phyloP scores from a whole-genome alignment of 2,113 vertebrate genomes.

The Ifrita kowaldi region DNA sequence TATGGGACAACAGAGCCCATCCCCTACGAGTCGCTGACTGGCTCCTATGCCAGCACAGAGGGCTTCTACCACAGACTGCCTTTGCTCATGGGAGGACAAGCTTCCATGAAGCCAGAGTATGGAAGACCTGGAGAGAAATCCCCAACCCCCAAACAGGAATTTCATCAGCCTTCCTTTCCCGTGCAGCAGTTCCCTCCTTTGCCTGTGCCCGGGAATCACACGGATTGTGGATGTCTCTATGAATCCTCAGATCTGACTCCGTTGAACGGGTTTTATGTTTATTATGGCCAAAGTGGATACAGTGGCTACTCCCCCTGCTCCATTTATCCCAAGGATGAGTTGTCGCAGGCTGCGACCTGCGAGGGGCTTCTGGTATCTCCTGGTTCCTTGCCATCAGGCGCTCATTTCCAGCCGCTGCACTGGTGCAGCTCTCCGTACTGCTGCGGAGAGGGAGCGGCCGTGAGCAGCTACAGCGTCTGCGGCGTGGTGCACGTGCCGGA shows the following conservation, averaged over 20 bases:
- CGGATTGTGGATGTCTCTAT: conserved; percentile 72
- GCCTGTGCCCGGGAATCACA: conserved; percentile 77
- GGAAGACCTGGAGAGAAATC: conserved; percentile 81
- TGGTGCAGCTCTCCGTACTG: conserved; percentile 87
- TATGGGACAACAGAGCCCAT: not conserved
- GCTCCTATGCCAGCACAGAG: conserved; percentile 81
- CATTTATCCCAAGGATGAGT: conserved; percentile 77
- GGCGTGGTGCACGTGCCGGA: conserved; percentile 80
- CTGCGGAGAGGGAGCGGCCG: conserved; percentile 81
- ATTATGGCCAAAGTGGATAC: conserved; percentile 76
- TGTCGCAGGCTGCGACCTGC: conserved; percentile 71
- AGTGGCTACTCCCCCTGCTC: conserved; percentile 75
- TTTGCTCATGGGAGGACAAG: conserved; percentile 86
- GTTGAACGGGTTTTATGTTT: conserved; percentile 71
- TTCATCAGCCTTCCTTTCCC: conserved; percentile 83
- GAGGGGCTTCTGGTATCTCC: conserved; percentile 82
- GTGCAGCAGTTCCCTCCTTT: conserved; percentile 77
- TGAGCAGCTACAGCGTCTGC: conserved; percentile 81
- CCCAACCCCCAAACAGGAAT: conserved; percentile 86
- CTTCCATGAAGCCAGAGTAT: conserved; percentile 80
- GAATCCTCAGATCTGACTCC: conserved; percentile 70
- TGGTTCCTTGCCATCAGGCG: conserved; percentile 78
- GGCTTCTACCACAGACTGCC: conserved; percentile 87
- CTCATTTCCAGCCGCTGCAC: conserved; percentile 80
- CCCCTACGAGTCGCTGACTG: conserved; percentile 76